Base-by-base conservation (phyloP, 1,140 invertebrate species). In the Lucilia sericata region DNA sequence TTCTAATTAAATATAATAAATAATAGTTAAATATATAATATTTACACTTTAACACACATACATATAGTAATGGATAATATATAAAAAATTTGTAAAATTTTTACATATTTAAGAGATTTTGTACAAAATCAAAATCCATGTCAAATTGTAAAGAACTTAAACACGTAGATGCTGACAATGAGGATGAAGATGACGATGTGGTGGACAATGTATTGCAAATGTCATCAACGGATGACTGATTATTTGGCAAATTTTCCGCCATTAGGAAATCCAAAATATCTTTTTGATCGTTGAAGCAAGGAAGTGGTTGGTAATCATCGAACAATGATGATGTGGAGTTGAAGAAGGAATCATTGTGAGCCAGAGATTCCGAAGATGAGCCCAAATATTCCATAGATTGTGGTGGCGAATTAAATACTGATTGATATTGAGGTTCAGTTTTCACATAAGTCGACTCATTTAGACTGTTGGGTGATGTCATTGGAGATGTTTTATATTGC, bases 41-140 rank as follows among this genome's bases (percentile, higher is more conserved):
- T 55, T 55, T 55, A n/a, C 51, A 55, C 51, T 5, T n/a, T 17
- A 55, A 55, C 51, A 55, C 12, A 51, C 17, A 55, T n/a, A 14
- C 51, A 55, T 55, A 55, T 2, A 17, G 10, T 81, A 13, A 42
- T 42, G 5, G 42, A 42, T 30, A 10, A 42, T 42, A 3, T 7
- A 42, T n/a, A 42, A 42, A 42, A 42, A 42, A 2, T 2, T 7
- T 7, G 42, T 8, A 42, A 42, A 42, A 2, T 55, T 25, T 65
- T 83, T 74, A 74, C 83, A 84, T 47, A 60, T 74, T 65, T 7
- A 76, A 21, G 4, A 82, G 55, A 82, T 82, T 51, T 51, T 65
- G 80, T 55, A 65, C 55, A 34, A 82, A 82, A 82, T 82, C 80
- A 55, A 82, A 82, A 65, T 82, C 80, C 13, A 55, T 82, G 47